Evolutionary conservation across 2,888 invertebrate genomes (phyloP), one percentile per base, ranked within the genome.

Genomic region (Leptopilina drosophilae): DNA sequence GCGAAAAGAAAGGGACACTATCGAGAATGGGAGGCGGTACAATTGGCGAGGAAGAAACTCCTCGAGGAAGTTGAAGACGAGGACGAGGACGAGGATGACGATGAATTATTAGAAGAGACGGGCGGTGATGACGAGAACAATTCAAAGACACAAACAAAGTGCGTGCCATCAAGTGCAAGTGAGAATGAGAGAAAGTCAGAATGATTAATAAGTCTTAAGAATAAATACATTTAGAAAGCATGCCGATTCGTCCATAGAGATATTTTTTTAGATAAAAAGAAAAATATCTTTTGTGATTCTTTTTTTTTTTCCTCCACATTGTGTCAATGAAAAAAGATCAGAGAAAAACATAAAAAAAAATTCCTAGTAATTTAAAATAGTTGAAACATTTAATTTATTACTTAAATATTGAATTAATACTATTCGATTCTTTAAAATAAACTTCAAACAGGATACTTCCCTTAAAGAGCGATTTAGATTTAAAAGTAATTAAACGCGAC

Each of bases 1-100:
- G 95, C 95, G 85, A 98, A 98, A 91, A 94, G 99, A 82, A 99
- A 98, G 93, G 95, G 96, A 87, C 99, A 99, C 90, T 99, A 99
- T 92, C 98, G 99, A 92, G 99, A 99, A 92, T 99, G 97, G 92
- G 96, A 98, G 92, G 98, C 98, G 0, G 95, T 99, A 8, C 97
- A 98, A 92, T 92, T 98, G 89, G 98, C 98, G 40, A 94, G 98
- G 86, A 96, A 98, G 92, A 93, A 98, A 84, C 94, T 98, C 93
- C 95, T 97, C 85, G 96, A 98, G 89, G 98, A 98, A 80, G 96
- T 96, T 46, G 97, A 97, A 1, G 97, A 97, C 0, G 97, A 96
- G 1, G 95, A 95, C 0, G 95, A 42, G 42, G 42, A 42, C 1
- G 42, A 42, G 42, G 42, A 95, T 0, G 94, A 93, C 0, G 92